Base-by-base conservation (phyloP, 2,797 vertebrate genomes). In the Brachymystax lenok region DNA sequence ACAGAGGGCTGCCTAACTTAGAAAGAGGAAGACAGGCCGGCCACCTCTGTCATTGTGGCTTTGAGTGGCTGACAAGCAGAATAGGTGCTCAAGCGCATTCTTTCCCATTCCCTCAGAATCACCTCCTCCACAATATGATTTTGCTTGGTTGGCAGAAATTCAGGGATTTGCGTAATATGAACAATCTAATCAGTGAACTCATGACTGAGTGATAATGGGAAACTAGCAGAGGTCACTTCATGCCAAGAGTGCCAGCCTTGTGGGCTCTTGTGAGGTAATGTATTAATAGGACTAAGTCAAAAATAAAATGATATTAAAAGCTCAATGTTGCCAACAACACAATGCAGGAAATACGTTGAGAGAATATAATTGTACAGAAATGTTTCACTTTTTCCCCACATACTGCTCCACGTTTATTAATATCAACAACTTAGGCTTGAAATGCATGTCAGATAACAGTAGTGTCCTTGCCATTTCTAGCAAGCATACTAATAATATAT, bases 91-190 rank as follows among this genome's bases (percentile, higher is more conserved):
- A 61, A 16, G 70, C 35, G 50, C 30, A 35, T 69, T 35, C 68
- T 69, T 46, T 46, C 74, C 80, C 74, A 80, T 61, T 71, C 71
- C 7, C 77, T 68, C 63, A 78, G 28, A 46, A 46, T 35, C 61
- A 71, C 61, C 66, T 80, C 66, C 64, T 46, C 54, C 71, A 63
- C 59, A 77, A 70, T 74, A 74, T 74, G 77, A 75, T 81, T 77
- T 79, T 90, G 80, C 80, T 90, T 83, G 78, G 82, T 82, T 86
- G 87, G 87, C 77, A 87, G 30, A 87, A 79, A 74, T 71, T 80
- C 76, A 12, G 54, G 71, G 81, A 88, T 80, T 90, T 73, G 24
- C 79, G 70, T 86, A 87, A 89, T 70, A 75, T 14, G 1, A 0
- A 64, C 78, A 66, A 89, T 87, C 81, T 82, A 76, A 88, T 77